Percentiles rank a stretch among this genome's conserved stretches.
Conservation (phyloP, 2,888 invertebrate genomes). For the Melolontha melolontha region DNA sequence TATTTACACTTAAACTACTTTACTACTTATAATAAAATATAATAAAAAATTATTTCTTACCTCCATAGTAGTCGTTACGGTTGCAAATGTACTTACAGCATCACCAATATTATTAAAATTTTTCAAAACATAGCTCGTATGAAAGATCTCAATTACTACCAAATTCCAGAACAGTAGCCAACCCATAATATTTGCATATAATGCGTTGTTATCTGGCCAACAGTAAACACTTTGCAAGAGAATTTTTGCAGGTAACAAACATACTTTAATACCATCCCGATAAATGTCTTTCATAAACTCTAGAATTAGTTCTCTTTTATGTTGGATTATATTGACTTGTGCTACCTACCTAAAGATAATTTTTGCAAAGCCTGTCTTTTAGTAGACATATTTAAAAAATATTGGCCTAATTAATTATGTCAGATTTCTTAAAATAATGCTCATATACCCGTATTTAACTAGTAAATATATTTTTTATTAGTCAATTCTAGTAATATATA, state of each 20-base stretch:
- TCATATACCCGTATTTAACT: no score
- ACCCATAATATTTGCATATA: not conserved
- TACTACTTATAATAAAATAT: no score
- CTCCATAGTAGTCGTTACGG: conserved; percentile 33
- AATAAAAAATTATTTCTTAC: conserved; percentile 19
- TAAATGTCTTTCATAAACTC: conserved; percentile 22
- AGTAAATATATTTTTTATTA: no score
- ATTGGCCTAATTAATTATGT: no score
- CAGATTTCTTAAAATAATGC: no score
- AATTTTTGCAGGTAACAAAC: conserved; percentile 29
- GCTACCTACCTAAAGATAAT: not conserved
- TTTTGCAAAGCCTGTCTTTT: not conserved
- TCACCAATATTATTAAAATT: conserved; percentile 12
- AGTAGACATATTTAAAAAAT: no score
- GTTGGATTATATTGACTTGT: no score
- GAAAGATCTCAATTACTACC: conserved; percentile 5
- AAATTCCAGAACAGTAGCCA: conserved; percentile 26
- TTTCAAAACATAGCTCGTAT: conserved; percentile 17
- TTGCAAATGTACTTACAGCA: not conserved
- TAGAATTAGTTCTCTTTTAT: conserved; percentile 2
- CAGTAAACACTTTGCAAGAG: conserved; percentile 5
- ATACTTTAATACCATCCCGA: conserved; percentile 14
- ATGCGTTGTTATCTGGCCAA: conserved; percentile 30
- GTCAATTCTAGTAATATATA: no score
- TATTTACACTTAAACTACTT: no score